Percentiles rank a stretch among this genome's conserved stretches.
phyloP scores from a whole-genome alignment of 2,888 invertebrate genomes.

The Zonitis immaculata region DNA sequence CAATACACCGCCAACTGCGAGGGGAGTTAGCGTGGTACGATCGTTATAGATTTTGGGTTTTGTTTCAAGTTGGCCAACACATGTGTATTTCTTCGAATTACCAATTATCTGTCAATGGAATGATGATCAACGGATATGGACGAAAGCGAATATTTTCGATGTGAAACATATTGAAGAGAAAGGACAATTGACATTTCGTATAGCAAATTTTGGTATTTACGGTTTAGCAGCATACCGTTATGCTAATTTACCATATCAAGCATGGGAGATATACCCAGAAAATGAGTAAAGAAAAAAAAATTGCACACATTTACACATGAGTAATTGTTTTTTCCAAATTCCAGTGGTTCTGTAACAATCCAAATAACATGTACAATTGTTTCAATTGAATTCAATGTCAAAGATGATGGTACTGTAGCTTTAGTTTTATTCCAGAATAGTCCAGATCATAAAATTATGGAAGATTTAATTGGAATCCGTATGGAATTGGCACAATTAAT shows the following conservation, averaged over 20 bases:
- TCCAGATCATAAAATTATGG: conserved; percentile 56
- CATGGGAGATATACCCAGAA: conserved; percentile 77
- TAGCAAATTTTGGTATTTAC: conserved; percentile 63
- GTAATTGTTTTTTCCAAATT: no score
- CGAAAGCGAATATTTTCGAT: conserved; percentile 39
- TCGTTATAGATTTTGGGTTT: conserved; percentile 35
- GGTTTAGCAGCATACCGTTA: conserved; percentile 71
- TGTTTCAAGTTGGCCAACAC: conserved; percentile 38
- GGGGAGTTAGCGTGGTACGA: no score
- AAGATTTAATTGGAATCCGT: conserved; percentile 56
- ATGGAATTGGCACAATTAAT: conserved; percentile 58
- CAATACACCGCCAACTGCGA: no score
- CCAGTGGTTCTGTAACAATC: conserved; percentile 53
- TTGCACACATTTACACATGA: background rate
- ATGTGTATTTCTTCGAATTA: conserved; percentile 45
- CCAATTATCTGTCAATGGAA: conserved; percentile 45
- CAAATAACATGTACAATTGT: conserved; percentile 56
- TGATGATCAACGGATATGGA: conserved; percentile 35
- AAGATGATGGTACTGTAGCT: conserved; percentile 46
- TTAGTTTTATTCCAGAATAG: conserved; percentile 56
- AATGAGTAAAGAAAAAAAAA: conserved; percentile 49
- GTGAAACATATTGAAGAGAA: conserved; percentile 80
- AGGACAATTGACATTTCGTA: conserved; percentile 69
- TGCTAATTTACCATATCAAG: conserved; percentile 78
- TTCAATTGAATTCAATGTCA: conserved; percentile 53